These are phyloP conservation scores for Heliconius eleuchia DNA, from an alignment of 1,140 invertebrate genomes.

Conservation along the genomic window DNA sequence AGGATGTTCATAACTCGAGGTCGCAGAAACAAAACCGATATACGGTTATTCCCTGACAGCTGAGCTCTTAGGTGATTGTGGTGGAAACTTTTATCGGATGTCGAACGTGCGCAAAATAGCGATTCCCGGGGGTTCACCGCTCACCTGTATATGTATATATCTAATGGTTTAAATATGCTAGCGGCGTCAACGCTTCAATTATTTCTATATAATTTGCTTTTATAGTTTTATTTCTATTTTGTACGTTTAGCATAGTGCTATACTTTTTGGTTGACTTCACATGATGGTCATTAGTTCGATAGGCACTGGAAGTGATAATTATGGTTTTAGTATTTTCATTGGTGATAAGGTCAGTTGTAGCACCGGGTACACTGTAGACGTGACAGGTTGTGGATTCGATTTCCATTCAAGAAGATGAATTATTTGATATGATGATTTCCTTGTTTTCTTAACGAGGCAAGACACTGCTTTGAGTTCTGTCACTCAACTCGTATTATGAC, in stretches of 20 bases:
- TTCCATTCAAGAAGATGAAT: not conserved
- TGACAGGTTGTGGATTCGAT: not conserved
- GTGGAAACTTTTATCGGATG: slow-evolving; percentile 81
- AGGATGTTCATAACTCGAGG: slow-evolving; percentile 40
- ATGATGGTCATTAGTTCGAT: not conserved
- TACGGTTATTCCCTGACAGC: slow-evolving; percentile 80
- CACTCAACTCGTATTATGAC: too few species aligned
- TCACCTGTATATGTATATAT: slow-evolving; percentile 9
- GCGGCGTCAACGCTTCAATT: slow-evolving; percentile 9
- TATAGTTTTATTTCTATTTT: not conserved
- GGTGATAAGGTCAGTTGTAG: too few species aligned
- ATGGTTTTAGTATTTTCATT: too few species aligned
- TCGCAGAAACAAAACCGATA: slow-evolving; percentile 79
- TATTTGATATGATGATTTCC: too few species aligned
- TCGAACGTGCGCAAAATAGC: slow-evolving; percentile 78
- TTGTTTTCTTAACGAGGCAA: too few species aligned
- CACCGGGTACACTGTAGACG: not conserved
- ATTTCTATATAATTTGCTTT: not conserved
- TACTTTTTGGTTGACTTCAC: too few species aligned
- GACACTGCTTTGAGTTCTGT: too few species aligned
- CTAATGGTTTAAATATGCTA: slow-evolving; percentile 31
- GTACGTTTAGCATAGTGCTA: not conserved
- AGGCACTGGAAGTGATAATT: not conserved
- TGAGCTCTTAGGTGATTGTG: slow-evolving; percentile 82
- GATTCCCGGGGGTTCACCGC: slow-evolving; percentile 72